phyloP scores from a whole-genome alignment of 2,888 invertebrate genomes.

The Platypus cylindrus region DNA sequence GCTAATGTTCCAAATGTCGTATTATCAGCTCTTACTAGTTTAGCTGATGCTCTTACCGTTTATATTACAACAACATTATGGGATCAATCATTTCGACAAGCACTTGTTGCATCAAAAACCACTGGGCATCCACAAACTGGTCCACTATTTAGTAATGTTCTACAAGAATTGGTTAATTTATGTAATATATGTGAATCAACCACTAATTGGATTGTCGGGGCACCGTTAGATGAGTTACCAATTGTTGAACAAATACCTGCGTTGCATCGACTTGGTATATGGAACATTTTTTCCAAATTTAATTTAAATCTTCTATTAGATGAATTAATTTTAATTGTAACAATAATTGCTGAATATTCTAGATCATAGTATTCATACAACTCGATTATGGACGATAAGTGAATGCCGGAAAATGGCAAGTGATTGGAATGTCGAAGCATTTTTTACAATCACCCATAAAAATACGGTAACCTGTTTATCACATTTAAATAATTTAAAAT shows the following conservation, averaged over 20 bases:
- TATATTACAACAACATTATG: slow-evolving; percentile 70
- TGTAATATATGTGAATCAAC: slow-evolving; percentile 67
- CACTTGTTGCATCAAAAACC: slow-evolving; percentile 39
- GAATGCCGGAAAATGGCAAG: slow-evolving; percentile 61
- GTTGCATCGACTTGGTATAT: slow-evolving; percentile 56
- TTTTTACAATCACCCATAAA: slow-evolving; percentile 54
- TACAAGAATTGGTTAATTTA: slow-evolving; percentile 55
- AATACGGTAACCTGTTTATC: slow-evolving; percentile 51
- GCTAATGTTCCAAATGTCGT: slow-evolving; percentile 49
- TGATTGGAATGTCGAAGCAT: slow-evolving; percentile 61
- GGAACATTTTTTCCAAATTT: no score
- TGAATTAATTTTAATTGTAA: no score
- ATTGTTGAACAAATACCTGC: slow-evolving; percentile 75
- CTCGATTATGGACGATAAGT: slow-evolving; percentile 62
- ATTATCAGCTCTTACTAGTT: slow-evolving; percentile 55
- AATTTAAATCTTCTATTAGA: no score
- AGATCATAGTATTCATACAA: slow-evolving; percentile 72
- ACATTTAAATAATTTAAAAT: slow-evolving; percentile 42
- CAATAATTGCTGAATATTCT: no score
- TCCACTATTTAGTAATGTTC: slow-evolving; percentile 45
- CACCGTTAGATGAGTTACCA: slow-evolving; percentile 62
- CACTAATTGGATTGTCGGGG: slow-evolving; percentile 55
- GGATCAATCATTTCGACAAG: slow-evolving; percentile 53
- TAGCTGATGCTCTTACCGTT: slow-evolving; percentile 65
- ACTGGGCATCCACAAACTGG: slow-evolving; percentile 28